Evolutionary conservation across 1,140 invertebrate species (phyloP), one percentile per base, ranked within the genome.

Genomic region (Drosophila aff.): DNA sequence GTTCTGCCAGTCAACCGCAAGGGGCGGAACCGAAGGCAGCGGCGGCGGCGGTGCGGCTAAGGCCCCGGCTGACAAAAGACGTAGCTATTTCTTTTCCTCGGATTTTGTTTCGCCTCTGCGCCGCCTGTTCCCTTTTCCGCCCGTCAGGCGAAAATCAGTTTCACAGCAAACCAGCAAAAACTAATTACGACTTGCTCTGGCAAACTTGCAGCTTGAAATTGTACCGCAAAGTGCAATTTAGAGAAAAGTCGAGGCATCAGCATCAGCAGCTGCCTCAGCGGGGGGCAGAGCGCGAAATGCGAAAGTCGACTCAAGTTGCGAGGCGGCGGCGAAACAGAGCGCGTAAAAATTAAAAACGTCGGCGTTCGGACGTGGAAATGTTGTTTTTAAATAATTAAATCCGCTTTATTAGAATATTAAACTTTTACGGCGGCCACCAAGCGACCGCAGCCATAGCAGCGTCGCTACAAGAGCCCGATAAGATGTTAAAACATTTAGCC

Each of bases 181-280:
- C 84, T 90, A 90, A 87, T 87, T 83, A 83, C 81, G 76, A 80
- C 66, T 83, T 87, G 58, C 40, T 66, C 74, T 52, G 31, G 66
- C 61, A 78, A 76, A 74, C 65, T 81, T 84, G 67, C 55, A 69
- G 76, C 60, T 65, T 49, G 68, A 90, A 87, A 89, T 89, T 84
- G 73, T 75, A 75, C 81, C 81, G 78, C 85, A 84, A 89, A 89
- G 81, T 90, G 81, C 81, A 89, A 81, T 90, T 89, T 84, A 87
- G 71, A 69, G 60, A 67, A 69, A 78, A 74, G 67, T 59, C 65
- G 62, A 72, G 58, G 59, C 58, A 57, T 50, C 47, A 72, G 49
- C 55, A 41, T 38, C 52, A 23, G 28, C 36, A 26, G 33, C 21
- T 41, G 53, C 15, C 21, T 31, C 47, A 6, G 50, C 55, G 44